Evolutionary conservation across 1,140 invertebrate species (phyloP), one percentile per base, ranked within the genome.

Genomic region (Phymorhynchus buccinoides): DNA sequence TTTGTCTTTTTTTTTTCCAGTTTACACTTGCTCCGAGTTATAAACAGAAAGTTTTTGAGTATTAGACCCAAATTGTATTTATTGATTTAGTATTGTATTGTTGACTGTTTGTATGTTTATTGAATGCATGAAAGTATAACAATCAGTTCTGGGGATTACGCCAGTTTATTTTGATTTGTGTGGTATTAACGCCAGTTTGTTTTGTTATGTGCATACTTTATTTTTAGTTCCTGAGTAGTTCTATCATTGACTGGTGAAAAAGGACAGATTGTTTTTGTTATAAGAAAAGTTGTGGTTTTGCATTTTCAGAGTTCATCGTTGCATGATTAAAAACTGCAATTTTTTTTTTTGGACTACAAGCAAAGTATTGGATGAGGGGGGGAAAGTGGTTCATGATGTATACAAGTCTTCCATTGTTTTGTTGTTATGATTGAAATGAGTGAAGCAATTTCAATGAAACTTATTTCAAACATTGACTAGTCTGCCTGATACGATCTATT

Each of bases 41-140:
- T 62, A 62, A 62, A 62, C 56, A 62, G 56, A 62, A 62, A 62
- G 56, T 62, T 62, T 62, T 62, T 62, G 56, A 22, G 4, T 62
- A 27, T 3, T 27, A 6, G 22, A 62, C 0, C 12, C 4, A 62
- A 6, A 27, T 22, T 62, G 56, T 22, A 62, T 62, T 4, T 62
- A 27, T 62, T 62, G 1, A 27, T 6, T 22, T 14, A 12, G 4
- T 62, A 27, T 27, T 62, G 56, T 7, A 27, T 27, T 27, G 0
- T 62, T 62, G 56, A 62, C 4, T 62, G 56, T 27, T 27, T 62
- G 56, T 27, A 62, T 62, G 56, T 62, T 62, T 62, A 27, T 62
- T 62, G 56, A 62, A 62, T 62, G 56, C 12, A 62, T 62, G 22
- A 27, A 27, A 48, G 7, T 48, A 48, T 48, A 9, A 48, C 7